Conservation (phyloP, 2,113 vertebrate genomes). For the Carettochelys insculpta region DNA sequence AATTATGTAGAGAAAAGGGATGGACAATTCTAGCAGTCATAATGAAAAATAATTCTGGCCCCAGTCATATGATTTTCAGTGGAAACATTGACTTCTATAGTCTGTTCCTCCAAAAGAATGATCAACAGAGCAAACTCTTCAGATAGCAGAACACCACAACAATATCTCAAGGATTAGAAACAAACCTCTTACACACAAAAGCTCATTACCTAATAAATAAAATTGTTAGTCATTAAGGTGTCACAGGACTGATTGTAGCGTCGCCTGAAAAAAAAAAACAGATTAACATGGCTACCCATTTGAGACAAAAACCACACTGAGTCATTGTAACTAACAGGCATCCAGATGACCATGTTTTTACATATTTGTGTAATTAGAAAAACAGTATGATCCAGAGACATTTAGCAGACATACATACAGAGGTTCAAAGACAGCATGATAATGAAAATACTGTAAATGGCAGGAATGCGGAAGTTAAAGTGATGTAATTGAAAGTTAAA, state of each 20-base stretch:
- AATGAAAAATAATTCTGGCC: not conserved
- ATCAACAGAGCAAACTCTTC: not conserved
- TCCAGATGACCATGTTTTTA: not conserved
- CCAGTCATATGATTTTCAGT: not conserved
- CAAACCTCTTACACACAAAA: no score
- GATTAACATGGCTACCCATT: no score
- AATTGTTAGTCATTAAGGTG: no score
- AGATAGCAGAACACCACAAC: not conserved
- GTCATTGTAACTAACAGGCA: not conserved
- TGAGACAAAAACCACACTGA: no score
- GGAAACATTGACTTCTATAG: not conserved
- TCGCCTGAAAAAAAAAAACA: no score
- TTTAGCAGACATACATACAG: not conserved
- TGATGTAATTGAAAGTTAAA: not conserved
- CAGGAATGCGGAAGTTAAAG: not conserved
- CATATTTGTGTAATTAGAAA: not conserved
- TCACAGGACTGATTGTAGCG: no score
- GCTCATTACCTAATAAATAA: no score
- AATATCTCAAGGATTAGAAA: not conserved
- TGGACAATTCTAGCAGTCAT: not conserved
- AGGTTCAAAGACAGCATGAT: not conserved
- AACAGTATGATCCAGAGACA: not conserved
- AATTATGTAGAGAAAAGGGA: not conserved
- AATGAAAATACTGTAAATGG: not conserved
- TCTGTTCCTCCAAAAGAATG: not conserved